phyloP scores from a whole-genome alignment of 2,113 vertebrate species.

The Rhynchopsitta pachyrhyncha region DNA sequence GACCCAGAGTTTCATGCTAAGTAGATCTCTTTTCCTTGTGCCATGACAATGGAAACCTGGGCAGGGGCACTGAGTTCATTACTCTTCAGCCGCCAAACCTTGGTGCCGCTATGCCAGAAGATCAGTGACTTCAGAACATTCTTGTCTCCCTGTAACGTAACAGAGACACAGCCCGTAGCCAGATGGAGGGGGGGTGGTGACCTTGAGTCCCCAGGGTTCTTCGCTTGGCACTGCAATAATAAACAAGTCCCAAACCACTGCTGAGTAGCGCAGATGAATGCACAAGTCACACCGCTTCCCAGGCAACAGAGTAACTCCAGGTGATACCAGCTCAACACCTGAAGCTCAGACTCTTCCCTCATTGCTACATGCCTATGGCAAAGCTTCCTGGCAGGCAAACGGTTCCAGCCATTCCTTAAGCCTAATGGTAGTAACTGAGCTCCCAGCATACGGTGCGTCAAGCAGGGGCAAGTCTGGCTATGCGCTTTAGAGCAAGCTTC shows the following conservation, averaged over 20 bases:
- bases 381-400: neutral
- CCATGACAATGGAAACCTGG: neutral
- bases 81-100: neutral
- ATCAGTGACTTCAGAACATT: neutral
- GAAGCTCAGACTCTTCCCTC: neutral
- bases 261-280: neutral
- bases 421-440: neutral
- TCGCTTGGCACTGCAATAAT: neutral
- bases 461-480: neutral
- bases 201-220: fast-evolving
- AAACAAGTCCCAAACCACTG: neutral
- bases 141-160: neutral
- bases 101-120: neutral
- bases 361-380: neutral
- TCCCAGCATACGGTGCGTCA: neutral
- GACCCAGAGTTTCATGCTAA: neutral
- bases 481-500: neutral
- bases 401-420: neutral
- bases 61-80: neutral
- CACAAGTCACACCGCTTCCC: neutral
- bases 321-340: neutral
- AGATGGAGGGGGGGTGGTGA: neutral
- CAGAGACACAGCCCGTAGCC: neutral
- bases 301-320: neutral
- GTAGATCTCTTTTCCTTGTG: neutral